Conservation (phyloP, 2,113 vertebrate species). For the Periophthalmodon schlosseri region DNA sequence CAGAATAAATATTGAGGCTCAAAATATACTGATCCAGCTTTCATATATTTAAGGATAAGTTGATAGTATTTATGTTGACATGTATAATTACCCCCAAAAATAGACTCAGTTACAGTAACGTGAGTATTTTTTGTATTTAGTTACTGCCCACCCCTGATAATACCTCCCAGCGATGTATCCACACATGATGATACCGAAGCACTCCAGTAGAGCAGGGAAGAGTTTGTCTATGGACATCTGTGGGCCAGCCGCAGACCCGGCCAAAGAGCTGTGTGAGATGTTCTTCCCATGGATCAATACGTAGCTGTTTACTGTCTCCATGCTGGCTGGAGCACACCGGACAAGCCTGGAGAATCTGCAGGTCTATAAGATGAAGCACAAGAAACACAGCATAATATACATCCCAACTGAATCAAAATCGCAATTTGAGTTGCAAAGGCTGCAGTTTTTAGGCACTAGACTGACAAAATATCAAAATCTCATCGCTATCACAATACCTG, state of each 20-base stretch:
- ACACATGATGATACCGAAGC: slow-evolving; percentile 95
- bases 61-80: too few relatives aligned
- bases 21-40: too few relatives aligned
- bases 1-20: too few relatives aligned
- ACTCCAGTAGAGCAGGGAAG: slow-evolving; percentile 93
- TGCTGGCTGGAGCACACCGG: slow-evolving; percentile 34
- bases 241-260: slow-evolving; percentile 56
- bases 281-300: slow-evolving; percentile 76
- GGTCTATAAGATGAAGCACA: neutral
- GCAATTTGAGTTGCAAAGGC: too few relatives aligned
- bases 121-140: too few relatives aligned
- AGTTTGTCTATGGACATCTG: slow-evolving; percentile 93
- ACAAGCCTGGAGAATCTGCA: neutral
- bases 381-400: too few relatives aligned
- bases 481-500: too few relatives aligned
- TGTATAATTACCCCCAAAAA: neutral
- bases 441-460: too few relatives aligned
- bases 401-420: too few relatives aligned
- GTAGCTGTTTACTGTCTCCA: slow-evolving; percentile 63
- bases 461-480: too few relatives aligned
- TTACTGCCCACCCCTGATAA: too few relatives aligned
- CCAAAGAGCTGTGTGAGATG: slow-evolving; percentile 75
- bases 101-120: neutral
- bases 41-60: too few relatives aligned
- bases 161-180: slow-evolving; percentile 89